Evolutionary conservation across 2,888 invertebrate genomes (phyloP).

Genomic region (Cryptophagus acutangulus): DNA sequence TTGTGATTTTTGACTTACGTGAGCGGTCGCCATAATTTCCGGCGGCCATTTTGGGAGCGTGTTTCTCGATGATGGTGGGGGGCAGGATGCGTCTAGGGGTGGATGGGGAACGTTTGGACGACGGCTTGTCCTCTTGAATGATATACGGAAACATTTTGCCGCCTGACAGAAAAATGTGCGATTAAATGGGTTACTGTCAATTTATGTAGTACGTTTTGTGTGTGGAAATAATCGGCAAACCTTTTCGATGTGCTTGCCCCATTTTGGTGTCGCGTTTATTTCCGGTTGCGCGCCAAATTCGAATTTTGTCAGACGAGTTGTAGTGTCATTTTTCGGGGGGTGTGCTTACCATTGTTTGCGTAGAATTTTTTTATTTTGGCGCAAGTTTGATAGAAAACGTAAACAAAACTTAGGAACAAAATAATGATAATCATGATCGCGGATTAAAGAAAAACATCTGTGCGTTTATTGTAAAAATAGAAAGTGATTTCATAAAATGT

Average conservation of each 20-base stretch:
- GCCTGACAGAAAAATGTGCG: constrained; percentile 35
- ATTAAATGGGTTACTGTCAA: constrained; percentile 20
- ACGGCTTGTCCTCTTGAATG: constrained; percentile 30
- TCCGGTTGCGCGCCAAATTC: too few species aligned
- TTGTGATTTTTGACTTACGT: too few species aligned
- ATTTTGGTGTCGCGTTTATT: too few species aligned
- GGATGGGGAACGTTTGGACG: constrained; percentile 23
- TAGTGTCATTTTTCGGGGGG: too few species aligned
- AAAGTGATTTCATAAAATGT: constrained; percentile 1
- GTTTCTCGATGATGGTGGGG: neutral
- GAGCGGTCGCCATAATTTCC: too few species aligned
- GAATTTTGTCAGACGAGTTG: too few species aligned
- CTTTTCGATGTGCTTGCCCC: too few species aligned
- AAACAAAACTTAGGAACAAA: neutral
- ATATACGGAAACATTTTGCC: constrained; percentile 41
- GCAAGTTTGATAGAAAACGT: neutral
- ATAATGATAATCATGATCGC: constrained; percentile 2
- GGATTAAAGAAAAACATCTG: too few species aligned
- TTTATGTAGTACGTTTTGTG: too few species aligned
- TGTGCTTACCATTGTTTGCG: neutral
- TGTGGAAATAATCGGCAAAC: too few species aligned
- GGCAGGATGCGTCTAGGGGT: constrained; percentile 14
- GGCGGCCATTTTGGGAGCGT: too few species aligned
- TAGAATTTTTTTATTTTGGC: neutral
- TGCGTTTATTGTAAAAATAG: neutral